Base-by-base conservation (phyloP, 2,888 invertebrate species). In the Athetis lepigone region DNA sequence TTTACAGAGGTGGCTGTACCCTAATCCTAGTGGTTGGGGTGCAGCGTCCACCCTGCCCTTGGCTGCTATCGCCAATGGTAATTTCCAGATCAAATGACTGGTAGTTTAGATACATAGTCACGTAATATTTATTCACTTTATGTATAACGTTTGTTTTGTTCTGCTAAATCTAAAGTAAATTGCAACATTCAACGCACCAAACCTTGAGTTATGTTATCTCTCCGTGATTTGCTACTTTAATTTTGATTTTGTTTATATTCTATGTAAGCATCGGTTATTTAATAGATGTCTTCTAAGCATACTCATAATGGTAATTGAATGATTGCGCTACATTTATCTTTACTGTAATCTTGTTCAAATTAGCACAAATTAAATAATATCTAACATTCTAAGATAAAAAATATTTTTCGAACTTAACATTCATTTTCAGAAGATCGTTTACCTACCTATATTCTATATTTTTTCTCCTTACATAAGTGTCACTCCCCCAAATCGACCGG, bases 1-100 rank as follows among this genome's bases (percentile, higher is more conserved):
- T 87, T 89, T 88, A 85, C 88, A 88, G 85, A 82, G 85, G 83
- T 86, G 83, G 85, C 77, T 85, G 85, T 83, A 85, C 85, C 85
- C 86, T 88, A 84, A 86, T 85, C 85, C 81, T 88, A 79, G 74
- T 85, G 85, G 82, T 84, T 87, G 84, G 87, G 88, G 86, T 86
- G 87, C 85, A 86, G 80, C 80, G 69, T 77, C 84, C 85, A 83
- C 85, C 81, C 81, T 81, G 84, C 72, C 84, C 79, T 88, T 88
- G 87, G 81, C 86, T 76, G 84, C 86, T 79, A 77, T 76, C 85
- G 84, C 83, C 85, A 86, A 84, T 80, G 88, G 86, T 88, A 88
- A 87, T 80, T 87, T 82, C 72, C 73, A 81, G 62, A 79, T 83
- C 70, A 80, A 77, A 80, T 68, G 76, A 72, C 78, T 77, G 70